A percentile compares a stretch with the other conserved stretches of the same genome.
Evolutionary conservation across 1,140 invertebrate species (phyloP).

Genomic region (Drosophila insularis): DNA sequence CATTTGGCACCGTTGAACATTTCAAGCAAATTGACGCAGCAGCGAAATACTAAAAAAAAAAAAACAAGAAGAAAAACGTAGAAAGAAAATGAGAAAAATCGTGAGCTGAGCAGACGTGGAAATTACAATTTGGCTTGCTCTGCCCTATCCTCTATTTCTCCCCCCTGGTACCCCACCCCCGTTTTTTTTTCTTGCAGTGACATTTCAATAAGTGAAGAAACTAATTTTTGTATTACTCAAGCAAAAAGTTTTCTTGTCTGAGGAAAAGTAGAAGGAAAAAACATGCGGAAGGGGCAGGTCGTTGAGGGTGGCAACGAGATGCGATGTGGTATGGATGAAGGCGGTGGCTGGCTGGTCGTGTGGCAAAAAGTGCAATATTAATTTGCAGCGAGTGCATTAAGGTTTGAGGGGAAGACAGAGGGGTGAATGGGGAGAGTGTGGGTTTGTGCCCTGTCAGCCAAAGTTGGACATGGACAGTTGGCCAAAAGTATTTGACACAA

Average conservation of each 20-base stretch:
- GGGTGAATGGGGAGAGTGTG: conserved; percentile 8
- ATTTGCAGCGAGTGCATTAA: conserved; percentile 79
- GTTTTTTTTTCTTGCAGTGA: conserved; percentile 58
- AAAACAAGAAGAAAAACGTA: conserved; percentile 12
- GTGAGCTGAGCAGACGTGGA: conserved; percentile 58
- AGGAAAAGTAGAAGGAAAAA: not conserved
- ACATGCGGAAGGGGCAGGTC: conserved; percentile 7
- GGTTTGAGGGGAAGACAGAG: conserved; percentile 28
- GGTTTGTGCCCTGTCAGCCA: conserved; percentile 72
- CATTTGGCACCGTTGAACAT: conserved; percentile 74
- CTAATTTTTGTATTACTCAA: conserved; percentile 70
- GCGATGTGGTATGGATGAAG: not conserved
- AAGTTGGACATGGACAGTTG: conserved; percentile 78
- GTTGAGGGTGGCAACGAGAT: not conserved
- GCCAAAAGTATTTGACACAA: conserved; percentile 78
- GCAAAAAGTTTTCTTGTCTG: conserved; percentile 63
- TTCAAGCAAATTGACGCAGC: conserved; percentile 77
- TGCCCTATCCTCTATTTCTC: conserved; percentile 4
- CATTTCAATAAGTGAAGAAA: conserved; percentile 81
- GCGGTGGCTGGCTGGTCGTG: not conserved
- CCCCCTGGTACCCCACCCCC: not conserved
- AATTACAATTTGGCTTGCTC: conserved; percentile 72
- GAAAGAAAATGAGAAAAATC: conserved; percentile 28
- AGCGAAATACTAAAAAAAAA: conserved; percentile 28
- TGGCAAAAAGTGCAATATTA: conserved; percentile 72